Base-by-base conservation (phyloP, 2,797 vertebrate species). In the Leptatherina wallacei region DNA sequence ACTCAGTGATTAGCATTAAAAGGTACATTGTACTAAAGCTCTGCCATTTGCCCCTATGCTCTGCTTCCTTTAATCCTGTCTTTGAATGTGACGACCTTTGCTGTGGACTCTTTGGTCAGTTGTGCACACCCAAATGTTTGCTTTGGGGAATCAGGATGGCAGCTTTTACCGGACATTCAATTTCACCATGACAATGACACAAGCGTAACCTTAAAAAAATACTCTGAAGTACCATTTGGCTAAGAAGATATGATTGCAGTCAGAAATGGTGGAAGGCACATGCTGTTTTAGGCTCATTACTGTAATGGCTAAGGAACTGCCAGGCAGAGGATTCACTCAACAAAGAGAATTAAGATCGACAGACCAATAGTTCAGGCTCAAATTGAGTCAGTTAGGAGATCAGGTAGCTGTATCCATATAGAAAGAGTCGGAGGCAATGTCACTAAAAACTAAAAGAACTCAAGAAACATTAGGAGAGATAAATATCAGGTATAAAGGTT, bases 1-100 rank as follows among this genome's bases (percentile, higher is more conserved):
- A 92, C 78, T 92, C 80, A 63, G 88, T 93, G 92, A 93, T 90
- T 89, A 92, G 90, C 91, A 87, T 90, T 84, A 77, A 93, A 87
- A 92, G 90, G 90, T 92, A 88, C 88, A 78, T 87, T 85, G 89
- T 89, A 74, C 75, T 81, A 72, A 79, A 80, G 65, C 40, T 9
- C 66, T 60, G 68, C 76, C 58, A 80, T 77, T 81, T 67, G 81
- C 61, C 81, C 80, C 76, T 2, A 62, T 60, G 71, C 80, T 88
- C 30, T 61, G 68, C 52, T 32, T 88, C 81, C 77, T 85, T 85
- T 83, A 82, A 84, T 85, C 86, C 78, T 10, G 61, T 81, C 85
- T 87, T 69, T 85, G 68, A 71, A 33, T 66, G 62, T 60, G 40
- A 47, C 78, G 86, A 90, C 88, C 90, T 91, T 88, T 71, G 63